phyloP scores from a whole-genome alignment of 1,140 invertebrate genomes.

The Pseudomyrmex dendroicus region DNA sequence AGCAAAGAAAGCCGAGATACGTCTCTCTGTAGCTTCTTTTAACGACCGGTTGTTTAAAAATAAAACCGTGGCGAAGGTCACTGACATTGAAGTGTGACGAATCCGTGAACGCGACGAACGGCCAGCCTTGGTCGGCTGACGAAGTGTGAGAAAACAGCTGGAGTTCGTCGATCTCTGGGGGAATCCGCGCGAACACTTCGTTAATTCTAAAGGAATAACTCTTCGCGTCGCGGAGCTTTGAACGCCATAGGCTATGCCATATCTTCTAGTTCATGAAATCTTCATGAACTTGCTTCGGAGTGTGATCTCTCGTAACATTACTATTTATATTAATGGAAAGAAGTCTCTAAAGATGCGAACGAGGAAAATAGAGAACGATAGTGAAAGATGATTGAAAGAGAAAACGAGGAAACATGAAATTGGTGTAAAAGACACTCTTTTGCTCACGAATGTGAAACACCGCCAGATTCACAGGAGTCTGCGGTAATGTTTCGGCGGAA shows the following conservation, averaged over 20 bases:
- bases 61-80: conserved; percentile 65
- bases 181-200: conserved; percentile 47
- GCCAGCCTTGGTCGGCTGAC: conserved; percentile 63
- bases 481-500: background rate
- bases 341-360: too few relatives aligned
- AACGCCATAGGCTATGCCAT: background rate
- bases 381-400: too few relatives aligned
- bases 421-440: too few relatives aligned
- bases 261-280: background rate
- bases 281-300: background rate
- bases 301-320: too few relatives aligned
- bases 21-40: background rate
- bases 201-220: conserved; percentile 58
- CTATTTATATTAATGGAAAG: too few relatives aligned
- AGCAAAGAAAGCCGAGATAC: conserved; percentile 57
- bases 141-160: conserved; percentile 64
- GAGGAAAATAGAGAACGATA: too few relatives aligned
- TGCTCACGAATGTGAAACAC: background rate
- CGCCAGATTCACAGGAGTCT: too few relatives aligned
- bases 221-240: background rate
- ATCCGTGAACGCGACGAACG: conserved; percentile 64
- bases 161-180: conserved; percentile 65
- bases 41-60: conserved; percentile 67
- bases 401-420: too few relatives aligned
- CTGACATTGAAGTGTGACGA: conserved; percentile 67